Conservation (phyloP, 2,113 vertebrate genomes). For the Solea solea region DNA sequence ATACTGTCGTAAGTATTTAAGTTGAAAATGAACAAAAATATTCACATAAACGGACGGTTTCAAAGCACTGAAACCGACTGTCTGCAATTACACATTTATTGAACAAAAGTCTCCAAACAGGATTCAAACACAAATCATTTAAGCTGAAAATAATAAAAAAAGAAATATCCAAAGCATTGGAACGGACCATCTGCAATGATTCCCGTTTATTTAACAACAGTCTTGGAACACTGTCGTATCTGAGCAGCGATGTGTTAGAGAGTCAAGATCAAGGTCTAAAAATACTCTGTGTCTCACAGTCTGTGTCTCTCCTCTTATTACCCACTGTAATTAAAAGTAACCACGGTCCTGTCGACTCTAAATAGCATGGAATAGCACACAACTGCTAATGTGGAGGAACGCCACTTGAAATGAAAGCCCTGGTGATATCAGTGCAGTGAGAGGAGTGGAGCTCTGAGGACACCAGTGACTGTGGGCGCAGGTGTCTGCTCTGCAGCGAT, state of each 20-base stretch:
- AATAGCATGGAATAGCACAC: constrained; percentile 62
- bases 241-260: constrained; percentile 62
- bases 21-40: no score
- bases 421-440: constrained; percentile 32
- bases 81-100: no score
- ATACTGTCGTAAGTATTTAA: no score
- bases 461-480: no score
- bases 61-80: no score
- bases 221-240: constrained; percentile 49
- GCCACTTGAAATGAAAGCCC: constrained; percentile 64
- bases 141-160: neutral
- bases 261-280: constrained; percentile 77
- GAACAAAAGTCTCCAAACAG: no score
- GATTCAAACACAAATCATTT: neutral
- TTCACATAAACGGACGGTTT: no score
- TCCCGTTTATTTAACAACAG: constrained; percentile 25
- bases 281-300: constrained; percentile 76
- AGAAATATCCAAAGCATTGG: neutral
- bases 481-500: constrained; percentile 7
- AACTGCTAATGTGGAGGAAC: constrained; percentile 70
- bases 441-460: constrained; percentile 28
- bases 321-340: constrained; percentile 81
- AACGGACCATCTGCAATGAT: constrained; percentile 14
- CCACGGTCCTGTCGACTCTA: constrained; percentile 61
- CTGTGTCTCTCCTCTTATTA: constrained; percentile 79